Evolutionary conservation across 2,888 invertebrate species (phyloP).

Genomic region (Suillia variegata): DNA sequence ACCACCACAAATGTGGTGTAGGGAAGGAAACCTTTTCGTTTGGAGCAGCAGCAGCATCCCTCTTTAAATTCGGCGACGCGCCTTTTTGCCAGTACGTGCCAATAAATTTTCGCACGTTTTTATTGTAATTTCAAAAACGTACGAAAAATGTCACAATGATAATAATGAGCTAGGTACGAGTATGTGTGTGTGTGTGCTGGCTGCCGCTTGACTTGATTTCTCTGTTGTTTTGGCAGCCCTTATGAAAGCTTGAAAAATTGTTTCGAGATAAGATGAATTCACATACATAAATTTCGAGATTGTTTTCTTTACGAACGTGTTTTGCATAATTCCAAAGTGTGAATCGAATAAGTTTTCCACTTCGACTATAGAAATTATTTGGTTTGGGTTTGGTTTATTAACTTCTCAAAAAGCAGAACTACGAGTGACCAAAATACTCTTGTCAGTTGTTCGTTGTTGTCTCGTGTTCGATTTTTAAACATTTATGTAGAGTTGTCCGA

Average conservation of each 20-base stretch:
- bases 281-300: constrained; percentile 36
- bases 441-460: too few relatives aligned
- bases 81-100: constrained; percentile 39
- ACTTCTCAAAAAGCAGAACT: too few relatives aligned
- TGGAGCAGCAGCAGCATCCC: too few relatives aligned
- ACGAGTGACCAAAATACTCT: too few relatives aligned
- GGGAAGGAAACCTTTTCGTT: too few relatives aligned
- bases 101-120: constrained; percentile 60
- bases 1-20: too few relatives aligned
- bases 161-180: constrained; percentile 37
- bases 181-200: too few relatives aligned
- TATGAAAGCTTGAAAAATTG: constrained; percentile 44
- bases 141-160: constrained; percentile 47
- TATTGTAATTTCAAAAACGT: constrained; percentile 47
- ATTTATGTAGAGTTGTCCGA: too few relatives aligned
- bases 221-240: not conserved
- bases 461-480: too few relatives aligned
- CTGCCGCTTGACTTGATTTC: not conserved
- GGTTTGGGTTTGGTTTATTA: too few relatives aligned
- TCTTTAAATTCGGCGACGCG: not conserved
- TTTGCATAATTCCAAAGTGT: constrained; percentile 28
- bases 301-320: constrained; percentile 36
- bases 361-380: too few relatives aligned
- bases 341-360: too few relatives aligned
- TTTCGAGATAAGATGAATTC: constrained; percentile 43